Percentiles rank a stretch among this genome's conserved stretches.
phyloP scores from a whole-genome alignment of 2,113 vertebrate species.

The Aptenodytes forsteri region DNA sequence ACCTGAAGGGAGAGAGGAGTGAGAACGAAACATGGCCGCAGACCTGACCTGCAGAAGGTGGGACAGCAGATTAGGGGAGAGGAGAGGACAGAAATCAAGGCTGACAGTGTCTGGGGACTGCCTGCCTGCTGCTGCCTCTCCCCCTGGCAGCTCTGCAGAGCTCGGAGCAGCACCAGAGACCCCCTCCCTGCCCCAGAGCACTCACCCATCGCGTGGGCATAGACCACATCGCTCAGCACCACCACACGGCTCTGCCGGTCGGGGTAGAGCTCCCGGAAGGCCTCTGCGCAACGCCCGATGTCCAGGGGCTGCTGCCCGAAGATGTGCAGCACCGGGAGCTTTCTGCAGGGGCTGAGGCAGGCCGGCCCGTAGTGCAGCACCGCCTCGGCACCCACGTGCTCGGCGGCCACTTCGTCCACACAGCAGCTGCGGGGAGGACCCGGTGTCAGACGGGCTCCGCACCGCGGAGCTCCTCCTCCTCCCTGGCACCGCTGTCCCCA shows the following conservation, averaged over 20 bases:
- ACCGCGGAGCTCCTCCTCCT: neutral
- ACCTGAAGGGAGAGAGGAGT: constrained; percentile 55
- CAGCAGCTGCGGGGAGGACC: constrained; percentile 83
- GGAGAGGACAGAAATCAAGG: neutral
- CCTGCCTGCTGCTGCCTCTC: neutral
- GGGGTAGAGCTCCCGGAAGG: constrained; percentile 81
- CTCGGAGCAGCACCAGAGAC: neutral
- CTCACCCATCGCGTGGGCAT: constrained; percentile 76
- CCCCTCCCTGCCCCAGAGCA: neutral
- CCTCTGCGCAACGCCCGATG: constrained; percentile 70
- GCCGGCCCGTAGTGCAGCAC: constrained; percentile 86
- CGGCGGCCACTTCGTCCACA: constrained; percentile 91
- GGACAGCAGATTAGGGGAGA: neutral
- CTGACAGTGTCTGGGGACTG: neutral
- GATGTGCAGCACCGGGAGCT: constrained; percentile 85
- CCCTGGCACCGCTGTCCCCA: neutral
- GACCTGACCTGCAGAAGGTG: neutral
- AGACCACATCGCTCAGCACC: constrained; percentile 86
- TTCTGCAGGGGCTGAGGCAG: constrained; percentile 87
- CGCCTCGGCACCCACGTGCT: constrained; percentile 84
- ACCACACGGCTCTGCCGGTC: constrained; percentile 75
- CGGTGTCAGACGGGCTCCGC: neutral
- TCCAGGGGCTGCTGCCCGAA: constrained; percentile 82
- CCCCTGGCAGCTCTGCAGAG: neutral
- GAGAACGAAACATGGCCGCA: neutral